Conservation (phyloP, 2,797 vertebrate genomes). For the Lacerta agilis region DNA sequence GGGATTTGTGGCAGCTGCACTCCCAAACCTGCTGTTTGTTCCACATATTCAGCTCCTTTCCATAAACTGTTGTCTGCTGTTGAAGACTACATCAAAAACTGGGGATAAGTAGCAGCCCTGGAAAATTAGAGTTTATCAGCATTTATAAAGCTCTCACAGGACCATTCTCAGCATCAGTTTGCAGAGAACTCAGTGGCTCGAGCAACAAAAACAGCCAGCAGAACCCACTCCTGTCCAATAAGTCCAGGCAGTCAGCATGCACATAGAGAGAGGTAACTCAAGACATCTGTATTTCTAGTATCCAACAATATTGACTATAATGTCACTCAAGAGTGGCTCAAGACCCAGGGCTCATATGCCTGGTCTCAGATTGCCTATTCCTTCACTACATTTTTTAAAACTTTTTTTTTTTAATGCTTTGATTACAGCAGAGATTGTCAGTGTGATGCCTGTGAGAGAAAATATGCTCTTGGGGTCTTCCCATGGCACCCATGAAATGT, state of each 20-base stretch:
- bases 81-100: rapidly evolving
- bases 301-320: rapidly evolving
- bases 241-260: slow-evolving; percentile 57
- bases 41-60: background rate
- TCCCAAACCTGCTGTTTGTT: background rate
- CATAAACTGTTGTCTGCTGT: rapidly evolving
- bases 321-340: background rate
- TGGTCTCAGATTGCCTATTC: too few relatives aligned
- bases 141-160: background rate
- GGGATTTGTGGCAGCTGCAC: rapidly evolving
- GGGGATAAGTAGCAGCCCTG: slow-evolving; percentile 50
- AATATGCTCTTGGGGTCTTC: too few relatives aligned
- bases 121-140: slow-evolving; percentile 32
- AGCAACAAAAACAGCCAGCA: background rate
- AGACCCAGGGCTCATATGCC: background rate
- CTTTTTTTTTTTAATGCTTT: too few relatives aligned
- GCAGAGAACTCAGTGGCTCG: slow-evolving; percentile 6
- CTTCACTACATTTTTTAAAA: too few relatives aligned
- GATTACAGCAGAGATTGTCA: too few relatives aligned
- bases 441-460: too few relatives aligned
- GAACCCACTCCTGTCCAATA: background rate
- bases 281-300: slow-evolving; percentile 36
- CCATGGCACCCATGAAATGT: too few relatives aligned
- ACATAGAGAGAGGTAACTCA: slow-evolving; percentile 65
- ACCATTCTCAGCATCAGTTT: background rate